Base-by-base conservation (phyloP, 2,888 invertebrate species). In the Drosophila barbarae region DNA sequence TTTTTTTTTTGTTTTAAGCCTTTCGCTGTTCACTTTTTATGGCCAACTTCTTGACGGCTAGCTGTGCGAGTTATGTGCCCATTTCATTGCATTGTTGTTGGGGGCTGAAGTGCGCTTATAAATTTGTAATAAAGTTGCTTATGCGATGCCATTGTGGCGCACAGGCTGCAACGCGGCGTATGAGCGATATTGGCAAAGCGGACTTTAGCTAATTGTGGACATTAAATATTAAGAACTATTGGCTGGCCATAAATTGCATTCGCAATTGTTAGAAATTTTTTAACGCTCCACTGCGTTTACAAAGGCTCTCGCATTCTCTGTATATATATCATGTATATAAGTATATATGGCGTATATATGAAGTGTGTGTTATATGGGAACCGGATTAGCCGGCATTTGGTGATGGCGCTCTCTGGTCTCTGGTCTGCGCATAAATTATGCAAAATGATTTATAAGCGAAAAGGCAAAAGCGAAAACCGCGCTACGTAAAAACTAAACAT, bases 41-140 rank as follows among this genome's bases (percentile, higher is more conserved):
- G 70, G 59, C 54, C 77, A 77, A 82, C 84, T 74, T 72, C 52
- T 66, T 72, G 72, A 71, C 55, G 71, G 53, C 30, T 47, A 59
- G 38, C 72, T 57, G 59, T 36, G 65, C 72, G 59, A 74, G 80
- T 84, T 84, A 77, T 84, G 74, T 69, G 79, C 85, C 68, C 80
- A 77, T 82, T 79, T 84, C 65, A 58, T 63, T 63, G 72, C 70
- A 67, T 69, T 74, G 72, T 76, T 63, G 53, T 66, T 71, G 53
- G 39, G 67, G 53, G 55, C 70, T 74, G 72, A 80, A 84, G 85
- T 69, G 73, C 66, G 83, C 85, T 85, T 84, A 77, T 83, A 80
- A 80, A 80, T 83, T 74, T 77, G 78, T 80, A 84, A 80, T 85
- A 66, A 70, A 80, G 49, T 72, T 72, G 55, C 74, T 51, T 50